These are phyloP conservation scores for Chrysochloris asiatica DNA, from an alignment of 2,113 vertebrate genomes.

Conservation along the genomic window DNA sequence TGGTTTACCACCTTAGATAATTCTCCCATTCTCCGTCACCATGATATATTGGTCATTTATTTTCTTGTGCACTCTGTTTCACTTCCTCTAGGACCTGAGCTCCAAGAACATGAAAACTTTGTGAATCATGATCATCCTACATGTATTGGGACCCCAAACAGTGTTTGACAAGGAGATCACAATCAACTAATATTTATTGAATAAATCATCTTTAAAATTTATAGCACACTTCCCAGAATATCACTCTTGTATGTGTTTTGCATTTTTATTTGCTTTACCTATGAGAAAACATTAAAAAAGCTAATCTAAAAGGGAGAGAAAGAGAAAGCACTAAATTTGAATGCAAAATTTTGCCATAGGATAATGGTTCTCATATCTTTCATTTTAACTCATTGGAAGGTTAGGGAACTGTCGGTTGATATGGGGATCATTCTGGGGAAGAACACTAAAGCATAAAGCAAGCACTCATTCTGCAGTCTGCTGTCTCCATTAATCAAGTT, in stretches of 20 bases:
- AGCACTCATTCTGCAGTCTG: conserved; percentile 27
- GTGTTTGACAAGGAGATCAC: neutral
- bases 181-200: neutral
- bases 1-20: neutral
- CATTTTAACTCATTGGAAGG: conserved; percentile 50
- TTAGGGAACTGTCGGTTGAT: conserved; percentile 5
- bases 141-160: neutral
- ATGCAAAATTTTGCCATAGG: neutral
- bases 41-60: neutral
- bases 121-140: neutral
- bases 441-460: conserved; percentile 26
- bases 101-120: conserved; percentile 32
- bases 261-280: neutral
- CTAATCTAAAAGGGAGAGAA: neutral
- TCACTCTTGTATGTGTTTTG: neutral
- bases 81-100: neutral
- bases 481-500: conserved; percentile 56
- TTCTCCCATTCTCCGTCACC: neutral
- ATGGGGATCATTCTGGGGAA: neutral
- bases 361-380: conserved; percentile 13
- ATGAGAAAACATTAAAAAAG: neutral
- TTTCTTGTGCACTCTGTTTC: neutral
- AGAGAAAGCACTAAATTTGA: neutral
- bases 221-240: neutral
- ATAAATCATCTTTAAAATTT: neutral